These are phyloP conservation scores for Poeciliopsis occidentalis DNA, from an alignment of 2,113 vertebrate genomes.

Conservation along the genomic window DNA sequence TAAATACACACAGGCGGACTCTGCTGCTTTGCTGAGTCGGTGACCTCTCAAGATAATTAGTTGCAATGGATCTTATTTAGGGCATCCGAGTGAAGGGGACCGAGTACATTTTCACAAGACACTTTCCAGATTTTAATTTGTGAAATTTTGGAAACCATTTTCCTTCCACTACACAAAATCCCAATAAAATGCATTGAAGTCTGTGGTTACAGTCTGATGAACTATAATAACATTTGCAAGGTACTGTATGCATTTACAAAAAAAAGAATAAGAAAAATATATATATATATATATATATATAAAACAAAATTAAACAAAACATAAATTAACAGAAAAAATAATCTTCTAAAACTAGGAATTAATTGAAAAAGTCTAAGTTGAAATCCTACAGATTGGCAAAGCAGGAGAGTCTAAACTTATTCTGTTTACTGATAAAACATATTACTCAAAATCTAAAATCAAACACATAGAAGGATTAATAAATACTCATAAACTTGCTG, in stretches of 20 bases:
- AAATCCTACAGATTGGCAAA: slow-evolving; percentile 24
- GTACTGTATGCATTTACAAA: not conserved
- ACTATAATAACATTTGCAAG: not conserved
- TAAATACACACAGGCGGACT: not conserved
- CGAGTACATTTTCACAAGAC: not conserved
- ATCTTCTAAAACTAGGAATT: not conserved
- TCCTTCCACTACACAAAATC: not conserved
- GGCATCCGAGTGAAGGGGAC: not conserved
- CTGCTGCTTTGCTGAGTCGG: not conserved
- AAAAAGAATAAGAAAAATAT: not conserved
- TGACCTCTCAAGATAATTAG: not conserved
- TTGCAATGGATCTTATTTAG: not conserved
- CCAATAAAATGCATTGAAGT: not conserved
- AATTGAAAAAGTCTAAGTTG: not conserved
- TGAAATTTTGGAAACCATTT: not conserved
- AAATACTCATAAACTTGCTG: slow-evolving; percentile 37
- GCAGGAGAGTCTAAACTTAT: slow-evolving; percentile 2
- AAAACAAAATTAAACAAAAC: not conserved
- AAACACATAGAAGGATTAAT: slow-evolving; percentile 20
- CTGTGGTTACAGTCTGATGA: not conserved
- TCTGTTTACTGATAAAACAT: not conserved
- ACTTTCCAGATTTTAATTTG: not conserved
- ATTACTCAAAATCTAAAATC: not conserved
- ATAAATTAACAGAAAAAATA: not conserved
- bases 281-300: too few relatives aligned